phyloP scores from a whole-genome alignment of 2,113 vertebrate species.

The cat (Felis catus) region DNA sequence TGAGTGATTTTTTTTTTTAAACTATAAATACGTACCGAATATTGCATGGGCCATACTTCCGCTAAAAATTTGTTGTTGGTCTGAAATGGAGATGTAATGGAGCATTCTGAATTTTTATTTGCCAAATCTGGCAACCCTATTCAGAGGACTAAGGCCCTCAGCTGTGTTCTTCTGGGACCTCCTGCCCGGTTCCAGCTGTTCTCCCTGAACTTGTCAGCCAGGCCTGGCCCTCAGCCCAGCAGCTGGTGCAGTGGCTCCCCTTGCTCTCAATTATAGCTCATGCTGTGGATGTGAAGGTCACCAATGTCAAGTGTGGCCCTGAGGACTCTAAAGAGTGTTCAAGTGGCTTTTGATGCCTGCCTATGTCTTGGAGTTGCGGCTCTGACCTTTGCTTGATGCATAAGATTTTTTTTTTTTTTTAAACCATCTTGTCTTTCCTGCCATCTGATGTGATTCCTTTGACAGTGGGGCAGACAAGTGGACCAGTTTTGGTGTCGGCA shows the following conservation, averaged over 20 bases:
- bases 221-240: slow-evolving; percentile 29
- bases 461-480: background rate
- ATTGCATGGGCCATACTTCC: background rate
- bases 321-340: slow-evolving; percentile 16
- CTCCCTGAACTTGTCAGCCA: background rate
- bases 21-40: background rate
- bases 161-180: background rate
- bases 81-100: background rate
- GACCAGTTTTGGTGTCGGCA: background rate
- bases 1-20: background rate
- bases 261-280: background rate
- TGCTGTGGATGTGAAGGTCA: background rate
- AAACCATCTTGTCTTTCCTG: background rate
- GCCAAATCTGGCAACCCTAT: background rate
- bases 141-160: background rate
- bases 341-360: slow-evolving; percentile 60
- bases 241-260: fast-evolving
- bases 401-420: background rate
- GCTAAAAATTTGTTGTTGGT: background rate
- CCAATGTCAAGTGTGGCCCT: slow-evolving; percentile 60
- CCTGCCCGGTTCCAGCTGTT: background rate
- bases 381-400: background rate
- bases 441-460: background rate
- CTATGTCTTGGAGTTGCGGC: background rate
- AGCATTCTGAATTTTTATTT: background rate